Conservation (phyloP, 2,888 invertebrate genomes). For the Acanthacorydalis orientalis region DNA sequence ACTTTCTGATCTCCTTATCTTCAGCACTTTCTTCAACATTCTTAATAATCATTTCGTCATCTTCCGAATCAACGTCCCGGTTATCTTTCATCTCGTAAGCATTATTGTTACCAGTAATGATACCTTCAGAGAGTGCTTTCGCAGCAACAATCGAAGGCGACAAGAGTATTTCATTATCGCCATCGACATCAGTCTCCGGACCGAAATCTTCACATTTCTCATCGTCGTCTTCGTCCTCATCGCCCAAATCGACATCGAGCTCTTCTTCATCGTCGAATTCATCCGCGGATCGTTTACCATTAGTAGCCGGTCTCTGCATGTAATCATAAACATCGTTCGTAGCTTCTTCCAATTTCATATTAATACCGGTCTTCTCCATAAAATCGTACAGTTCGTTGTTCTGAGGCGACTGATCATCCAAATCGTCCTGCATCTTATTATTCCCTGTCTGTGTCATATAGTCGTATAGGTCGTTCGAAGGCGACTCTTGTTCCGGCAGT, state of each 20-base stretch:
- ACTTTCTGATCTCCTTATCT: background rate
- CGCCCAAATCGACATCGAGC: constrained; percentile 30
- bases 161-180: constrained; percentile 28
- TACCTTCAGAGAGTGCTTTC: constrained; percentile 20
- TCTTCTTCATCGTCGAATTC: constrained; percentile 23
- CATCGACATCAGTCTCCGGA: constrained; percentile 61
- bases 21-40: no score
- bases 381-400: constrained; percentile 20
- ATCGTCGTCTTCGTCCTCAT: constrained; percentile 19
- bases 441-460: background rate
- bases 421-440: constrained; percentile 7
- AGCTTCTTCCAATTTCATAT: constrained; percentile 5
- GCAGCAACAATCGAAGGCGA: constrained; percentile 21
- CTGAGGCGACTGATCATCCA: constrained; percentile 17
- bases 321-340: constrained; percentile 8
- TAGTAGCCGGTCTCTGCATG: constrained; percentile 10
- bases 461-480: constrained; percentile 8
- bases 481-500: background rate
- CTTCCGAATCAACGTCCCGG: constrained; percentile 10
- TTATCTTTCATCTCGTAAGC: constrained; percentile 11
- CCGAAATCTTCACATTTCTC: constrained; percentile 46
- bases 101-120: constrained; percentile 16
- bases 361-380: background rate
- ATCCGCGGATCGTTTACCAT: constrained; percentile 15
- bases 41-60: background rate